Evolutionary conservation across 1,140 invertebrate species (phyloP).

Genomic region (Drosophila chauvacae): DNA sequence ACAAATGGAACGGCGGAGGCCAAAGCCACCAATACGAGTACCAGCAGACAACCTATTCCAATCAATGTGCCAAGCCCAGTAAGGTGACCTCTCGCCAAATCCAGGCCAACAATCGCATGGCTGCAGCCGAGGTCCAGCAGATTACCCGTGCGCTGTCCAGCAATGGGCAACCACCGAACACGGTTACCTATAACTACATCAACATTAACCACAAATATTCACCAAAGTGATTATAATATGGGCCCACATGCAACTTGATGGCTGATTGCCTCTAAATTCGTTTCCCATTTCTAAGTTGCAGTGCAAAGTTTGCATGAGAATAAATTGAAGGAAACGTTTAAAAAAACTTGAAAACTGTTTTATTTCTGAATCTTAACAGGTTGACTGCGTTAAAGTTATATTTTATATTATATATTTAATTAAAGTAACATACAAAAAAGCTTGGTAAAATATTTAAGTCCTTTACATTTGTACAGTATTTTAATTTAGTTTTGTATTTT

Average conservation of each 20-base stretch:
- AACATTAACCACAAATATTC: constrained; percentile 25
- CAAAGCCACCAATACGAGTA: not conserved
- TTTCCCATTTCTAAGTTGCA: constrained; percentile 16
- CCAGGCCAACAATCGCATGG: constrained; percentile 24
- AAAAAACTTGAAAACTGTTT: not conserved
- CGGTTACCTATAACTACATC: constrained; percentile 9
- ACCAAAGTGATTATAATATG: not conserved
- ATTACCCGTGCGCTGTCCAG: constrained; percentile 14
- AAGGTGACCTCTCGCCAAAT: constrained; percentile 10
- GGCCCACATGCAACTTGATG: constrained; percentile 1
- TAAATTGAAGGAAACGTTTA: constrained; percentile 13
- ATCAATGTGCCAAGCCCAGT: constrained; percentile 9
- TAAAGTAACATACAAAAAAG: constrained; percentile 20
- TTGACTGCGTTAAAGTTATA: constrained; percentile 8
- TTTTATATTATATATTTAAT: not conserved
- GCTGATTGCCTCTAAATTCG: constrained; percentile 1
- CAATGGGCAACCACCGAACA: constrained; percentile 12
- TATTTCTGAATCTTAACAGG: constrained; percentile 1
- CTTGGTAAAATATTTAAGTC: constrained; percentile 50
- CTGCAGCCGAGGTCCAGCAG: constrained; percentile 17
- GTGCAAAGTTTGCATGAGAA: not conserved
- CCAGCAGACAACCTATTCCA: constrained; percentile 1
- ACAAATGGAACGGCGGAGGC: constrained; percentile 13
- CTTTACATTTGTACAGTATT: constrained; percentile 69
- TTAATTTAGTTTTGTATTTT: constrained; percentile 11